Evolutionary conservation across 2,888 invertebrate genomes (phyloP), one percentile per base, ranked within the genome.

Genomic region (Hemicrepidius hirtus): DNA sequence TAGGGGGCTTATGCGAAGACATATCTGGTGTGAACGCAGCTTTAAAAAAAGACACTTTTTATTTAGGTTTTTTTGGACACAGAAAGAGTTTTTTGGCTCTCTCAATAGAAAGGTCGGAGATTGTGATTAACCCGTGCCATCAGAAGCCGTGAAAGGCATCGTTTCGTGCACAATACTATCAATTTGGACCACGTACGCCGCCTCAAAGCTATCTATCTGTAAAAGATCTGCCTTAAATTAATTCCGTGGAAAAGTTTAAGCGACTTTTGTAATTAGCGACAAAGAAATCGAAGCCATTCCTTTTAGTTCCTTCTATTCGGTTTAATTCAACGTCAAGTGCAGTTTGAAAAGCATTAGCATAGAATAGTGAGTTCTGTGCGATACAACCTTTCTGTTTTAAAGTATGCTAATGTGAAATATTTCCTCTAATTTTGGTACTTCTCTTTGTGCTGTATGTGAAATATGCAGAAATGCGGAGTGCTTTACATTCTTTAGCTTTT

Each of bases 91-190:
- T 60, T 60, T 60, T 6, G 41, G 41, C 44, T 24, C 60, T 60
- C 18, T 44, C 60, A 60, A 60, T 60, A 60, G 60, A 40, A 37
- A 44, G 60, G 44, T 60, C 60, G 44, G 60, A 60, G 60, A 44
- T 60, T 60, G 60, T 60, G 60, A 60, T 60, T 44, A 60, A 60
- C 60, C 60, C 44, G 37, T 44, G 44, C 41, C 44, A 60, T 60
- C 60, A 40, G 60, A 18, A 40, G 5, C 44, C 44, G 37, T 40
- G 60, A 60, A 60, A 41, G 44, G 60, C 60, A 44, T 60, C 60
- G 44, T 60, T 60, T 60, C 60, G 40, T 16, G 28, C 60, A 60
- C 60, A 60, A 60, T 60, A 18, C 60, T 60, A 60, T 60, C 60
- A 60, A 60, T 60, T 60, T 60, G 18, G 60, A 44, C 21, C 60